These are phyloP conservation scores for Plutomurus gul DNA, from an alignment of 1,140 invertebrate genomes.

Conservation along the genomic window DNA sequence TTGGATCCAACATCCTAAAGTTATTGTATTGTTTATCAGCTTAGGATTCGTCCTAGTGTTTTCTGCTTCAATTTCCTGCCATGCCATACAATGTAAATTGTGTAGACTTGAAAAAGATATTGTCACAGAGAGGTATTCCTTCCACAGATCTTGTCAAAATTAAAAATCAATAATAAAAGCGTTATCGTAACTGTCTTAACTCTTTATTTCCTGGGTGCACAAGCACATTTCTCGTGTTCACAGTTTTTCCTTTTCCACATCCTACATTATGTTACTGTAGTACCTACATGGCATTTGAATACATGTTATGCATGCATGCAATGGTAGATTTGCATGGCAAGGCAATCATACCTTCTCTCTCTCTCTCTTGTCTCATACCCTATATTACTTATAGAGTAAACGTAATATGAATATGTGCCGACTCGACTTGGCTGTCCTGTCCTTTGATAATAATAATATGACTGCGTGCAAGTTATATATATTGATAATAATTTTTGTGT, in stretches of 20 bases:
- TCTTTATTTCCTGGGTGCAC: slow-evolving; percentile 1
- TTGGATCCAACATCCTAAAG: no score
- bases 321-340: background rate
- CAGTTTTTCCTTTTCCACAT: slow-evolving; percentile 10
- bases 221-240: slow-evolving; percentile 3
- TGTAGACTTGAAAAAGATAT: no score
- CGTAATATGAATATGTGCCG: slow-evolving; percentile 31
- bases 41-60: no score
- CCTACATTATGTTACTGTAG: slow-evolving; percentile 6
- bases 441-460: slow-evolving; percentile 27
- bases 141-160: background rate
- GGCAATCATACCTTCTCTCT: slow-evolving; percentile 12
- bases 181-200: slow-evolving; percentile 10
- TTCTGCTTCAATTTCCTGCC: no score
- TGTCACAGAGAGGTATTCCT: no score
- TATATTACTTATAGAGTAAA: slow-evolving; percentile 7
- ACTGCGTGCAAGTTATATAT: slow-evolving; percentile 31
- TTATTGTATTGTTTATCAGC: no score
- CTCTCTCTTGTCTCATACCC: background rate
- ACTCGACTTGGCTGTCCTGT: background rate
- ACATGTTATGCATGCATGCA: slow-evolving; percentile 6
- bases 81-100: no score
- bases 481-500: slow-evolving; percentile 21
- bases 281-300: slow-evolving; percentile 10
- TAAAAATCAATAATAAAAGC: slow-evolving; percentile 23